Base-by-base conservation (phyloP, 2,113 vertebrate species). In the Melanotaenia duboulayi region DNA sequence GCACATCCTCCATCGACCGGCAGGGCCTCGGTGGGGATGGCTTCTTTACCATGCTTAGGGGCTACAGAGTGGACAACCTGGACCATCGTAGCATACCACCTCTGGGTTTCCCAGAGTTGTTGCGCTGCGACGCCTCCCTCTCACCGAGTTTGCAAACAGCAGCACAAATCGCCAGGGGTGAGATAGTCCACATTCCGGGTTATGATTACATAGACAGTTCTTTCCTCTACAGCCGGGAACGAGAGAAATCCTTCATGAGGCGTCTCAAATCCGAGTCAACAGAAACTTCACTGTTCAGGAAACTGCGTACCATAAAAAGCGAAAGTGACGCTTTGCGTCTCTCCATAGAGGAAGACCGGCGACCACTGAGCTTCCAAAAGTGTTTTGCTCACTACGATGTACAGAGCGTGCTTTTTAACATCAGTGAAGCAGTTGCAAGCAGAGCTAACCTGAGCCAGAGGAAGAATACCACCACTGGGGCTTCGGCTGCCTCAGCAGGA, bases 311-410 rank as follows among this genome's bases (percentile, higher is more conserved):
- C 46, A 95, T 95, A 84, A 97, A 95, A 81, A 98, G 96, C 0
- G 97, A 99, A 72, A 96, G 96, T 0, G 96, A 97, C 7, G 91
- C 95, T 4, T 92, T 98, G 56, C 93, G 94, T 64, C 95, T 97
- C 57, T 94, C 94, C 0, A 70, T 95, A 0, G 96, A 98, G 44
- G 97, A 97, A 0, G 97, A 98, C 19, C 80, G 93, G 20, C 93
- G 95, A 19, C 91, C 95, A 0, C 95, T 96, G 86, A 95, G 95
- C 70, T 97, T 96, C 64, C 97, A 98, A 69, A 97, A 96, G 81
- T 98, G 96, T 86, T 99, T 99, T 66, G 95, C 97, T 20, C 97
- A 99, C 88, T 99, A 99, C 2, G 97, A 99, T 35, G 97, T 99
- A 63, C 97, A 99, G 93, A 99, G 97, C 19, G 86, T 98, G 66